Evolutionary conservation across 2,888 invertebrate species (phyloP).

Genomic region (Boloria selene): DNA sequence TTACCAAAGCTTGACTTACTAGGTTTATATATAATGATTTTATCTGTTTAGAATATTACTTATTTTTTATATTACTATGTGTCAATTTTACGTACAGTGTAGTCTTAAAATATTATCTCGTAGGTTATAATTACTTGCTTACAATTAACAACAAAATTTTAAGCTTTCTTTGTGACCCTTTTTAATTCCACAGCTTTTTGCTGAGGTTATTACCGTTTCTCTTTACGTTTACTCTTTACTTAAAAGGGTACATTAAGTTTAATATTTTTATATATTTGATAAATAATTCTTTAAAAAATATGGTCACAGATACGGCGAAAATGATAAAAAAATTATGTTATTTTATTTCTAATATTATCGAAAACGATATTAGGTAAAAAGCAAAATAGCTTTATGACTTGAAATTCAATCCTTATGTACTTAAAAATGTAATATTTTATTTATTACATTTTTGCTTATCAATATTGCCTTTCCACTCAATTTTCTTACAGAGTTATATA

Average conservation of each 20-base stretch:
- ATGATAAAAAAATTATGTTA: too few relatives aligned
- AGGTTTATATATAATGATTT: too few relatives aligned
- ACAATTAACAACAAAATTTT: constrained; percentile 25
- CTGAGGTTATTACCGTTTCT: constrained; percentile 29
- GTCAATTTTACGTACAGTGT: not conserved
- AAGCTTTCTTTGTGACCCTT: constrained; percentile 28
- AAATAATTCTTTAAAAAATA: too few relatives aligned
- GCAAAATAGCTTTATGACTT: too few relatives aligned
- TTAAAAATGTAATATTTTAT: not conserved
- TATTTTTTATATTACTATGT: too few relatives aligned
- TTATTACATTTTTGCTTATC: not conserved
- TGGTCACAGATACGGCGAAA: too few relatives aligned
- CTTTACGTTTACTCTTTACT: constrained; percentile 23
- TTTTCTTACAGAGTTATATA: not conserved
- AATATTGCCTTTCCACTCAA: not conserved
- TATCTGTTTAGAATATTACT: too few relatives aligned
- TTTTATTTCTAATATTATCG: too few relatives aligned
- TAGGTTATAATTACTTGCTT: constrained; percentile 23
- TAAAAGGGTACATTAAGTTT: not conserved
- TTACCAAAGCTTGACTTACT: too few relatives aligned
- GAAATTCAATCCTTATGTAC: too few relatives aligned
- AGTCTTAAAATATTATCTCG: constrained; percentile 16
- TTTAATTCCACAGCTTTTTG: constrained; percentile 29
- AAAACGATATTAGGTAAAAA: too few relatives aligned
- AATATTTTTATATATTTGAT: too few relatives aligned